Evolutionary conservation across 2,797 vertebrate genomes (phyloP), one percentile per base, ranked within the genome.

Genomic region (Lutjanus campechanus): DNA sequence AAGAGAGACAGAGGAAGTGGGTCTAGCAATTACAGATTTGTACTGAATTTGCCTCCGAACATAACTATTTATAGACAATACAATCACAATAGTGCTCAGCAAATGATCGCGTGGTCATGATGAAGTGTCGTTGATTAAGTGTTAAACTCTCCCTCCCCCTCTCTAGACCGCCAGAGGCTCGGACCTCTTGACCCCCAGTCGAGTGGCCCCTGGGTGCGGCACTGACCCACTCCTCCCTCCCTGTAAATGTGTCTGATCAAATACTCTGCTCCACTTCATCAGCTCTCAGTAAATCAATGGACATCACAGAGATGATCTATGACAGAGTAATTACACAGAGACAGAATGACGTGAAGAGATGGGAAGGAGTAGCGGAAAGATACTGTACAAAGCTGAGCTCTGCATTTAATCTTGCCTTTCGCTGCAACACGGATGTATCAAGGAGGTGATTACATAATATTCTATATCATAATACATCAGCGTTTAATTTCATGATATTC

Each of bases 211-310:
- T 43, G 87, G 86, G 78, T 61, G 87, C 29, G 20, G 83, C 75
- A 1, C 41, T 53, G 76, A 65, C 59, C 76, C 62, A 7, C 50
- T 41, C 69, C 54, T 51, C 76, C 76, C 58, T 41, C 61, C 49
- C 73, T 22, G 20, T 54, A 58, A 76, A 81, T 70, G 80, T 73
- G 85, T 86, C 86, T 80, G 87, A 87, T 89, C 88, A 84, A 90
- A 91, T 91, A 73, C 89, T 87, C 77, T 81, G 89, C 92, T 86
- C 88, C 87, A 93, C 89, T 93, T 95, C 93, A 92, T 93, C 88
- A 83, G 88, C 88, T 82, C 82, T 74, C 76, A 76, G 85, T 77
- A 84, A 93, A 94, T 93, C 92, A 90, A 94, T 93, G 80, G 77
- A 82, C 86, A 86, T 83, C 85, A 69, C 83, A 80, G 84, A 83